These are phyloP conservation scores for Danio aesculapii DNA, from an alignment of 2,797 vertebrate species.

Conservation along the genomic window DNA sequence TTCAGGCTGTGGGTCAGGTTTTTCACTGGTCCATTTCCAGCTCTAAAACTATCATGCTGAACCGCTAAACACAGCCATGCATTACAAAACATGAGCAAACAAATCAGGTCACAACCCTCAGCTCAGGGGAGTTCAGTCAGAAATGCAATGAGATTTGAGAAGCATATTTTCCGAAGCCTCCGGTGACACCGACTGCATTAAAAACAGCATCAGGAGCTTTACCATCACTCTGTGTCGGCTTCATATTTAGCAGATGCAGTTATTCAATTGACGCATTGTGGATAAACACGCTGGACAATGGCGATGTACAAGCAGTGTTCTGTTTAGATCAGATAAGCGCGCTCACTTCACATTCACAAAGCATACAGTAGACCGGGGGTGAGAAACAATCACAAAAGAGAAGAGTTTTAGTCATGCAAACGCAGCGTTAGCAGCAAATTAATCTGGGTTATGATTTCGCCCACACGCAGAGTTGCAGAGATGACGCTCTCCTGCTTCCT, in stretches of 20 bases:
- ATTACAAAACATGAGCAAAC: slow-evolving; percentile 15
- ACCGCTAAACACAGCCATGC: slow-evolving; percentile 32
- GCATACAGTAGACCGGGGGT: slow-evolving; percentile 10
- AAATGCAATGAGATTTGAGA: not conserved
- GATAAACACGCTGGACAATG: slow-evolving; percentile 6
- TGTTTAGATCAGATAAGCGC: slow-evolving; percentile 1
- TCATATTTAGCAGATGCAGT: not conserved
- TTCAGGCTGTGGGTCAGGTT: not conserved
- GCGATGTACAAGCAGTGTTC: not conserved
- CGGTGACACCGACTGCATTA: not conserved
- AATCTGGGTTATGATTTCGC: slow-evolving; percentile 26
- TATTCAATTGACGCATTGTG: not conserved
- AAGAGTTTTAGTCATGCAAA: slow-evolving; percentile 25
- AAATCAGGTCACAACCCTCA: not conserved
- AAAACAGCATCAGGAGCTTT: not conserved
- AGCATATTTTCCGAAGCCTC: slow-evolving; percentile 6
- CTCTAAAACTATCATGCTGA: not conserved
- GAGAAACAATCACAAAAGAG: not conserved
- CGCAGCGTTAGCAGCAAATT: slow-evolving; percentile 8
- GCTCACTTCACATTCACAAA: slow-evolving; percentile 27
- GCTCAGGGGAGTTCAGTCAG: not conserved
- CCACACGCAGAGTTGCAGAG: not conserved
- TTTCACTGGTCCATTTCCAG: not conserved
- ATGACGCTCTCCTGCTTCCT: slow-evolving; percentile 18
- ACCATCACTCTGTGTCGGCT: not conserved